Base-by-base conservation (phyloP, 2,888 invertebrate genomes). In the Poecilobothrus nobilitatus region DNA sequence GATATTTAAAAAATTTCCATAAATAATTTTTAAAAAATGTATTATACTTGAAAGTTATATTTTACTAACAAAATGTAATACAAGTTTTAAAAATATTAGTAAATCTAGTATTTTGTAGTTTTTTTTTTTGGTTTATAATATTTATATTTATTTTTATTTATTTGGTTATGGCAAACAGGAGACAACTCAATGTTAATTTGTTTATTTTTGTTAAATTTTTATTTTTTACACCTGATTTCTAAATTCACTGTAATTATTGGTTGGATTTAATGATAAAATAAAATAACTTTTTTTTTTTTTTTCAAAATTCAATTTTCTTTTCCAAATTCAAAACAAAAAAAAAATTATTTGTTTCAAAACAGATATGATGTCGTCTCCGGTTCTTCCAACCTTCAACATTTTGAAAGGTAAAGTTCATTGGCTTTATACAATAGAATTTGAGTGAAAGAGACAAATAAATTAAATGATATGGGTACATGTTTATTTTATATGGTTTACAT, bases 321-420 rank as follows among this genome's bases (percentile, higher is more conserved):
- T 71, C 67, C 44, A 66, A 66, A 64, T 68, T 63, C 69, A 70
- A 71, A 69, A 72, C n/a, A n/a, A 72, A 70, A 72, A 71, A 68
- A 72, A 67, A 65, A 69, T 67, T 68, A 66, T 64, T 70, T 64
- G 20, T 37, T 65, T 20, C 5, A 27, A 63, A 63, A 22, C 12
- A 76, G 76, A 76, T 75, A 83, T 85, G 84, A 89, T 89, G 89
- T 87, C 88, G 84, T 88, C 89, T 85, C 89, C 90, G 84, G 88
- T 88, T 84, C 89, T 90, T 84, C 88, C 90, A 87, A 89, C 89
- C 86, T 91, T 89, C 89, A 90, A 90, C 89, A 90, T 91, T 85
- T 87, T 91, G 85, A 91, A 90, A 91, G 91, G 91, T 91, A 90
- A 89, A 72, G 67, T 71, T 67, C 66, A 63, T 66, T 68, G 53